phyloP scores from a whole-genome alignment of 2,113 vertebrate genomes.

The Sphyrna mokarran region DNA sequence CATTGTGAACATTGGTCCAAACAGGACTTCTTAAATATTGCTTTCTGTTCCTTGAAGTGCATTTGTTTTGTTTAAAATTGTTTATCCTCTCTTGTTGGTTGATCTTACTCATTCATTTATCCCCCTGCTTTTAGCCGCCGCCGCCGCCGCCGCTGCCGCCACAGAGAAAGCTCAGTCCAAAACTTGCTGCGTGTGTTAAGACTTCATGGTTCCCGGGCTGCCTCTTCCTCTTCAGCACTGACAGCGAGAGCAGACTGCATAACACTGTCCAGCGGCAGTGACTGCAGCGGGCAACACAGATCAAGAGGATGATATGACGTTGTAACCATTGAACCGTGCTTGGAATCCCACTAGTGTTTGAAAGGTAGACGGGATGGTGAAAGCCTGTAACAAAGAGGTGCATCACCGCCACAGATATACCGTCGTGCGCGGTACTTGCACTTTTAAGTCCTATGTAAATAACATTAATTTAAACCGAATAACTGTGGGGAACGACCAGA shows the following conservation, averaged over 20 bases:
- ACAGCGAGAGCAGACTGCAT: background rate
- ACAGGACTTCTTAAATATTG: background rate
- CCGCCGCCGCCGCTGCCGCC: conserved; percentile 48
- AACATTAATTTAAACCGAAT: background rate
- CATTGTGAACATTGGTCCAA: background rate
- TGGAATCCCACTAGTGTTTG: background rate
- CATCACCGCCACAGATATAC: background rate
- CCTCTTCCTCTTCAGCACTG: background rate
- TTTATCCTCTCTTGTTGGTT: background rate
- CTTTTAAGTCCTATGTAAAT: conserved; percentile 9
- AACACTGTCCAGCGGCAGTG: background rate
- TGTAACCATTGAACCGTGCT: background rate
- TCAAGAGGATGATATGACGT: background rate
- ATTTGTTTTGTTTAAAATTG: background rate
- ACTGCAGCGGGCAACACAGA: background rate
- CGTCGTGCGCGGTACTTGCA: background rate
- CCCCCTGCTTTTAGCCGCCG: conserved; percentile 41
- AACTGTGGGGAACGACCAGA: background rate
- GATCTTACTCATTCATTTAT: background rate
- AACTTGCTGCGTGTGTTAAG: conserved; percentile 61
- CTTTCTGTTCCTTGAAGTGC: background rate
- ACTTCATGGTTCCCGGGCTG: background rate
- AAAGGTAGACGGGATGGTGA: background rate
- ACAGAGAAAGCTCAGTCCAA: conserved; percentile 56
- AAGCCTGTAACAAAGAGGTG: background rate